These are phyloP conservation scores for Gymnothorax reevesii DNA, from an alignment of 2,797 vertebrate genomes.

Conservation along the genomic window DNA sequence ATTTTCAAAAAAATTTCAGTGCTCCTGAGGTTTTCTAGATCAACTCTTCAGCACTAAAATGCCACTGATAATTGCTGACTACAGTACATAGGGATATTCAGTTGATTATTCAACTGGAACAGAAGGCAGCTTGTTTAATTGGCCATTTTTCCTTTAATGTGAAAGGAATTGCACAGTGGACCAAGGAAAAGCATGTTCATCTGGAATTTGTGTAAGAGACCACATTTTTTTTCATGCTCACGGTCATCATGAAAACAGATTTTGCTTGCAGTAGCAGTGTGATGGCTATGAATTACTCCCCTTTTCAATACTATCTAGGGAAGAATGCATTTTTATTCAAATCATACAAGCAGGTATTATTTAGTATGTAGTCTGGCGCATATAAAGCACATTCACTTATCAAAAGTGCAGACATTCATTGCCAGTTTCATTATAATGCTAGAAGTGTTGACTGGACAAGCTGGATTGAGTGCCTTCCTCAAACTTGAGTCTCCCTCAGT, in stretches of 20 bases:
- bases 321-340: neutral
- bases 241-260: neutral
- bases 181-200: neutral
- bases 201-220: neutral
- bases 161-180: neutral
- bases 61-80: constrained; percentile 64
- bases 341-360: neutral
- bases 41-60: constrained; percentile 57
- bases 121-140: neutral
- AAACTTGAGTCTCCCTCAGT: neutral
- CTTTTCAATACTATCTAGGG: neutral
- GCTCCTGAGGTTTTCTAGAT: constrained; percentile 73
- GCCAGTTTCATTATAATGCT: neutral
- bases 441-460: neutral
- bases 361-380: neutral
- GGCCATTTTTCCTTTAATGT: neutral
- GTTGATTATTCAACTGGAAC: neutral
- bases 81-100: constrained; percentile 51
- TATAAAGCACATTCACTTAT: neutral
- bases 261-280: neutral
- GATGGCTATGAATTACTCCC: neutral
- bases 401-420: neutral
- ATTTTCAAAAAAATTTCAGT: constrained; percentile 32
- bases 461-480: neutral
- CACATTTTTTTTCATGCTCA: neutral